Conservation (phyloP, 2,797 vertebrate genomes). For the Aphelocoma californica region DNA sequence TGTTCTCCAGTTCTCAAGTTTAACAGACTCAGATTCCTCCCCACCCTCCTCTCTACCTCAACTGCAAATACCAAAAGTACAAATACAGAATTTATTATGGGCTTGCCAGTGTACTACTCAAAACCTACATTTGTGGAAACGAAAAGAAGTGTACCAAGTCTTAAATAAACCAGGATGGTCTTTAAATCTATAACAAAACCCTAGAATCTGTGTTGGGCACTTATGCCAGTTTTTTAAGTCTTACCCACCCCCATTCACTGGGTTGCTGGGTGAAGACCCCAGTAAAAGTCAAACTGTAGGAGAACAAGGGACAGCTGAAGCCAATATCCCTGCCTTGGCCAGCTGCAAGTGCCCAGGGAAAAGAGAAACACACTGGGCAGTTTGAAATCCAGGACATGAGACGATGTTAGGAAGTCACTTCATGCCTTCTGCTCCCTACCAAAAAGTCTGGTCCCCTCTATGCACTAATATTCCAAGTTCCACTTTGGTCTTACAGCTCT, state of each 20-base stretch:
- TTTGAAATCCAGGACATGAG: not conserved
- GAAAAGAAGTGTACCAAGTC: not conserved
- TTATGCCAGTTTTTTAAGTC: not conserved
- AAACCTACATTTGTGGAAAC: not conserved
- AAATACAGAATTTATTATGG: not conserved
- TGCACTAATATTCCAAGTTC: not conserved
- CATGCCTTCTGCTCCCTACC: not conserved
- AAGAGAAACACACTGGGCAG: not conserved
- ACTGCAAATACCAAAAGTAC: not conserved
- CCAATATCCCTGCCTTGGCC: not conserved
- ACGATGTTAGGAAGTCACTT: not conserved
- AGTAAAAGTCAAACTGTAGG: not conserved
- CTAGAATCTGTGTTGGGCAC: not conserved
- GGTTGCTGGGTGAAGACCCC: not conserved
- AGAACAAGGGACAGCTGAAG: not conserved
- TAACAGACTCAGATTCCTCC: not conserved
- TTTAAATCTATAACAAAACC: not conserved
- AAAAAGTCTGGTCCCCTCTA: not conserved
- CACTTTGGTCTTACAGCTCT: not conserved
- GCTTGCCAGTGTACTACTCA: not conserved
- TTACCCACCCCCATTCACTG: not conserved
- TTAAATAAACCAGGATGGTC: not conserved
- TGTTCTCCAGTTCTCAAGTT: not conserved
- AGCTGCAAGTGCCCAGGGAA: not conserved
- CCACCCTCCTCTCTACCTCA: not conserved